Percentiles rank a stretch among this genome's conserved stretches.
Evolutionary conservation across 2,113 vertebrate genomes (phyloP).

Genomic region (Xiphophorus couchianus): DNA sequence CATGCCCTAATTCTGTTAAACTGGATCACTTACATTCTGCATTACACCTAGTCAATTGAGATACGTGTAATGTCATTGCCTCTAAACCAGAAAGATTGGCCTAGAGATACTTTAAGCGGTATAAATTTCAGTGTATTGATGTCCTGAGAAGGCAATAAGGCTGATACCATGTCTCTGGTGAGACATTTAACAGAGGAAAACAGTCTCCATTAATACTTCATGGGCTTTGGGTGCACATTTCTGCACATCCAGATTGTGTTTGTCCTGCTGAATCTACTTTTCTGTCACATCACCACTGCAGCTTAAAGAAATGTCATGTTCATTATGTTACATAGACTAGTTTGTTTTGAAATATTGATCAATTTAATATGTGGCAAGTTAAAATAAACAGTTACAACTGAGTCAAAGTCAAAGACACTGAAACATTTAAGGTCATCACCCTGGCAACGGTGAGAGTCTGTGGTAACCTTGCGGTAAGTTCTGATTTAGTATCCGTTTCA

Average conservation of each 20-base stretch:
- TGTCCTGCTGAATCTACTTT: conserved; percentile 16
- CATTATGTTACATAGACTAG: neutral
- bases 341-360: neutral
- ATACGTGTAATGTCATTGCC: conserved; percentile 74
- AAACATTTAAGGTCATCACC: conserved; percentile 39
- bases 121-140: conserved; percentile 73
- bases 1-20: conserved; percentile 76
- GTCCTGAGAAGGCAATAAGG: conserved; percentile 47
- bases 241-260: conserved; percentile 59
- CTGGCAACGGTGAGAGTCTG: conserved; percentile 40
- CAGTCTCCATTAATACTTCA: conserved; percentile 63
- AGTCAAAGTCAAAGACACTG: neutral
- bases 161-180: conserved; percentile 61
- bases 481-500: conserved; percentile 24
- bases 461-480: conserved; percentile 18
- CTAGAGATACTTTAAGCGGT: conserved; percentile 71
- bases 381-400: conserved; percentile 4
- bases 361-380: neutral
- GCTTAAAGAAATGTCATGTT: neutral
- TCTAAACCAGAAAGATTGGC: conserved; percentile 68
- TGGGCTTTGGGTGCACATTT: conserved; percentile 50
- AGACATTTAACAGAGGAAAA: conserved; percentile 66
- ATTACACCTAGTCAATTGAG: conserved; percentile 66
- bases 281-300: neutral
- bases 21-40: conserved; percentile 73